Evolutionary conservation across 1,140 invertebrate genomes (phyloP).

Genomic region (Tetramorium alpestre): DNA sequence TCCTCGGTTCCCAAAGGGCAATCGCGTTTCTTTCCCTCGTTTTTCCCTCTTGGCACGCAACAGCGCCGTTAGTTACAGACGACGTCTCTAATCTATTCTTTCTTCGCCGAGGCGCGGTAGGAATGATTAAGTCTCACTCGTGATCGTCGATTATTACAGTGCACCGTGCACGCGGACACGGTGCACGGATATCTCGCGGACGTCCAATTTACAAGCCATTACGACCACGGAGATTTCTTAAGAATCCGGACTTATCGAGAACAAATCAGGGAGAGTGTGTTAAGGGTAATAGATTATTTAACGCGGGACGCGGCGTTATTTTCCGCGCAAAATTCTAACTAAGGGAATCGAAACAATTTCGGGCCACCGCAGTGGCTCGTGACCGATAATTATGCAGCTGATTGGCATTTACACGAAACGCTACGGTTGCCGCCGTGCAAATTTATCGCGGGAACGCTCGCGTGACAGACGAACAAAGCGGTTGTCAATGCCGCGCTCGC

Average conservation of each 20-base stretch:
- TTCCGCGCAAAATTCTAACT: neutral
- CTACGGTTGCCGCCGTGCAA: slow-evolving; percentile 15
- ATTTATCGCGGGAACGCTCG: slow-evolving; percentile 46
- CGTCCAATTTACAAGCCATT: slow-evolving; percentile 12
- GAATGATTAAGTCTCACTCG: slow-evolving; percentile 50
- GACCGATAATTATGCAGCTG: slow-evolving; percentile 49
- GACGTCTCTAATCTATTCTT: slow-evolving; percentile 54
- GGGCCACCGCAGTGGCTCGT: neutral
- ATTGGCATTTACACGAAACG: slow-evolving; percentile 57
- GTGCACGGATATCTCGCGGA: neutral
- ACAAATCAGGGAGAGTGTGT: neutral
- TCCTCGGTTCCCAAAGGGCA: slow-evolving; percentile 2
- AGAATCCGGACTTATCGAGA: slow-evolving; percentile 4
- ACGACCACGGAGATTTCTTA: neutral
- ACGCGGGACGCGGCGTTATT: neutral
- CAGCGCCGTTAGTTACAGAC: slow-evolving; percentile 41
- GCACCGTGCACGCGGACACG: neutral
- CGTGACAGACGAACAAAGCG: slow-evolving; percentile 55
- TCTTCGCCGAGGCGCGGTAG: slow-evolving; percentile 25
- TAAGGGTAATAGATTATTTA: neutral
- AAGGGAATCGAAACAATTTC: slow-evolving; percentile 33
- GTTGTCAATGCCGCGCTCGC: slow-evolving; percentile 50
- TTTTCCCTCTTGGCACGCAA: slow-evolving; percentile 45
- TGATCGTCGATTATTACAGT: slow-evolving; percentile 43
- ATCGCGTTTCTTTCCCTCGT: neutral